Evolutionary conservation across 2,797 vertebrate genomes (phyloP).

Genomic region (Alcedo atthis): DNA sequence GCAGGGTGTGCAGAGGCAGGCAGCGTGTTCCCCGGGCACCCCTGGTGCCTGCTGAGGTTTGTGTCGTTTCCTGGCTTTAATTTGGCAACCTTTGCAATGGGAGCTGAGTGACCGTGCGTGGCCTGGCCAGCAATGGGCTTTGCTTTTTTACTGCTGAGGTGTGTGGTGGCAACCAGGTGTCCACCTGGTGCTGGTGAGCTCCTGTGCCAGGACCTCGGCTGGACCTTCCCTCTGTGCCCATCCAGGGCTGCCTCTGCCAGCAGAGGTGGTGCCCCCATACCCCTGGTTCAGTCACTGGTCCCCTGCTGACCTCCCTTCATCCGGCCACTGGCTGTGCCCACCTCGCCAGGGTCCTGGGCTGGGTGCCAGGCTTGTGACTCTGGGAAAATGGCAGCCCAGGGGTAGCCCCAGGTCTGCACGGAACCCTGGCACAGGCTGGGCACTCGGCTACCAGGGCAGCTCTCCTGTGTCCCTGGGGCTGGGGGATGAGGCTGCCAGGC

Average conservation of each 20-base stretch:
- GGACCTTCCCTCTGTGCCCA: too few species aligned
- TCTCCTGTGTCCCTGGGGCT: rapidly evolving
- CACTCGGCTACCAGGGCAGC: rapidly evolving
- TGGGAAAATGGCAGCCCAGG: neutral
- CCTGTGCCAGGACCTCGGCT: rapidly evolving
- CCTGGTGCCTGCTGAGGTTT: neutral
- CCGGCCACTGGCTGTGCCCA: rapidly evolving
- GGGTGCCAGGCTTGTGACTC: neutral
- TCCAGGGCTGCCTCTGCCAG: neutral
- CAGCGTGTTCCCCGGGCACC: neutral
- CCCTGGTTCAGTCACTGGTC: too few species aligned
- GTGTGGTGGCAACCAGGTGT: rapidly evolving
- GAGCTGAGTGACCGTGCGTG: rapidly evolving
- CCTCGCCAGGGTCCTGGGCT: neutral
- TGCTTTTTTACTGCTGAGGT: neutral
- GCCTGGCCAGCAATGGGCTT: rapidly evolving
- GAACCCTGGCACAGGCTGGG: rapidly evolving
- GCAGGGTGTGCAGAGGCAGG: neutral
- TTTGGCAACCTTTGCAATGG: neutral
- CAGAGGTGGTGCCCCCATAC: neutral
- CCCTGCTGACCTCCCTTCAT: neutral
- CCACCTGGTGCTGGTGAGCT: neutral
- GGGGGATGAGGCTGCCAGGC: neutral
- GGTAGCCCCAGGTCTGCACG: too few species aligned
- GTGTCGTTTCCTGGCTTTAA: neutral